phyloP scores from a whole-genome alignment of 2,888 invertebrate species.

The Nemotelus nigrinus region DNA sequence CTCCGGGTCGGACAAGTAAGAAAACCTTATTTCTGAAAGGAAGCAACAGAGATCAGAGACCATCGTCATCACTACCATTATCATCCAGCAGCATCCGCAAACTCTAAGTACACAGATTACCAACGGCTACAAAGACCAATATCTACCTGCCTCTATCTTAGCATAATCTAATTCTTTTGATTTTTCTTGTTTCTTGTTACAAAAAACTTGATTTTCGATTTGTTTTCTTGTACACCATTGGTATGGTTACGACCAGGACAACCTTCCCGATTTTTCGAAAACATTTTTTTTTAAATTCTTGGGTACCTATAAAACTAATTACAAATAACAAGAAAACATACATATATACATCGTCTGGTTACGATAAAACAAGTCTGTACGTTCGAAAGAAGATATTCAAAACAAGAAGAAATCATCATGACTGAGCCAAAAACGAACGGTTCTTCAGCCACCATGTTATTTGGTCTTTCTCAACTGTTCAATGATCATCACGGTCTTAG shows the following conservation, averaged over 20 bases:
- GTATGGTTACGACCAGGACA: too few relatives aligned
- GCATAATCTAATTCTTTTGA: too few relatives aligned
- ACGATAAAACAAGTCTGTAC: too few relatives aligned
- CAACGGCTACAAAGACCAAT: neutral
- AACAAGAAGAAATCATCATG: slow-evolving; percentile 28
- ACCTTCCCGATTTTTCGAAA: too few relatives aligned
- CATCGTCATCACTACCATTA: neutral
- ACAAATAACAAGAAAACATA: too few relatives aligned
- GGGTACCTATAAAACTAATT: too few relatives aligned
- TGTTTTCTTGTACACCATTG: too few relatives aligned
- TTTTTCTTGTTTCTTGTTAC: too few relatives aligned
- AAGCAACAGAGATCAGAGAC: neutral
- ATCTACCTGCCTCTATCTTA: too few relatives aligned
- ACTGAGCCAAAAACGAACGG: slow-evolving; percentile 30
- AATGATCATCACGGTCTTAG: neutral
- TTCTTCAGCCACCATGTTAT: slow-evolving; percentile 30
- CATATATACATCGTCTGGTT: too few relatives aligned
- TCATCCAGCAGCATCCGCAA: slow-evolving; percentile 5
- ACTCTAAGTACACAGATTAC: neutral
- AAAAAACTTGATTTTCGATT: too few relatives aligned
- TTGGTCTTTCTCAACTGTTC: slow-evolving; percentile 39
- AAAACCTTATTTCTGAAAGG: slow-evolving; percentile 5
- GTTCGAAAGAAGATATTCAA: neutral
- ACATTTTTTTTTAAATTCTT: too few relatives aligned
- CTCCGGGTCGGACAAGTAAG: slow-evolving; percentile 5